Conservation (phyloP, 2,888 invertebrate genomes). For the Acrobasis suavella region DNA sequence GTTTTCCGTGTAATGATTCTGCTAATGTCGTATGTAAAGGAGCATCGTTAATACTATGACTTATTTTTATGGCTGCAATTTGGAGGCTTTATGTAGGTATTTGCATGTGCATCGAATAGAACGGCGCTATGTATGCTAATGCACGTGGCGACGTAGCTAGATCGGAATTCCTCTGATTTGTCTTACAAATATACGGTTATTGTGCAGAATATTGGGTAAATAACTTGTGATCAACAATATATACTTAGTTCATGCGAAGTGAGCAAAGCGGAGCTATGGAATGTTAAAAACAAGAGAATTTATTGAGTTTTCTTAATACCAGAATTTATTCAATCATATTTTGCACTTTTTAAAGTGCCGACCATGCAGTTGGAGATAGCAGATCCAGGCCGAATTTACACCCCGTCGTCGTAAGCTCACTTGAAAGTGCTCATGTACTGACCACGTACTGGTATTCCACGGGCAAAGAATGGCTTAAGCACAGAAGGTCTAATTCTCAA, state of each 20-base stretch:
- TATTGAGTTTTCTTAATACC: background rate
- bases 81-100: conserved; percentile 15
- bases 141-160: conserved; percentile 4
- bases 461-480: conserved; percentile 22
- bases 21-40: background rate
- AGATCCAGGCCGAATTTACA: conserved; percentile 46
- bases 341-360: conserved; percentile 20
- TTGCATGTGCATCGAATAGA: conserved; percentile 15
- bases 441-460: conserved; percentile 23
- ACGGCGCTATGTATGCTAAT: conserved; percentile 19
- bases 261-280: background rate
- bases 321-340: background rate
- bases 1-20: background rate
- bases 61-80: conserved; percentile 19
- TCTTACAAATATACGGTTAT: conserved; percentile 27
- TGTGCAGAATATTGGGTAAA: conserved; percentile 12
- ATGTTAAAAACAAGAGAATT: background rate
- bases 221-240: background rate
- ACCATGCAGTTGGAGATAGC: conserved; percentile 33
- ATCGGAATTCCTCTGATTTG: conserved; percentile 17
- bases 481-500: background rate
- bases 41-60: conserved; percentile 11
- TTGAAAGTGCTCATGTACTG: conserved; percentile 33
- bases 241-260: background rate
- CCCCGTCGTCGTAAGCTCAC: conserved; percentile 47